Evolutionary conservation across 2,797 vertebrate species (phyloP).

Genomic region (Myripristis murdjan): DNA sequence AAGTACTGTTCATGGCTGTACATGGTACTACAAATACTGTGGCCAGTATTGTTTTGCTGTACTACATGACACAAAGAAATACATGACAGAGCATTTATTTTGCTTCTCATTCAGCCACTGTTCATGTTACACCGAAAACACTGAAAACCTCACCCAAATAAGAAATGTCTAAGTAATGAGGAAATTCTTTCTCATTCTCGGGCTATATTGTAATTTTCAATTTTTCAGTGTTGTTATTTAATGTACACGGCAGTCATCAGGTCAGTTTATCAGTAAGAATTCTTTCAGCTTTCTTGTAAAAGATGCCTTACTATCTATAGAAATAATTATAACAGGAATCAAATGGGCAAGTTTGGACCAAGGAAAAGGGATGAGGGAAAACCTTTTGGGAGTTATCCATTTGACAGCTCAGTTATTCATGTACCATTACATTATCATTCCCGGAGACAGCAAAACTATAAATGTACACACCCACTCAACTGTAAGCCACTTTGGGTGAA

Average conservation of each 20-base stretch:
- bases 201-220: too few relatives aligned
- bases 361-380: conserved; percentile 25
- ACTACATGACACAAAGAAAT: not conserved
- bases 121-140: too few relatives aligned
- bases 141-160: not conserved
- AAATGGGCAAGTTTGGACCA: conserved; percentile 2
- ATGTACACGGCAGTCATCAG: too few relatives aligned
- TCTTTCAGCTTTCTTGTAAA: too few relatives aligned
- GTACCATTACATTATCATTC: conserved; percentile 10
- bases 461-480: not conserved
- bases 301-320: too few relatives aligned
- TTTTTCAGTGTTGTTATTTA: too few relatives aligned
- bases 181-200: too few relatives aligned
- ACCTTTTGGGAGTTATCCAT: conserved; percentile 36
- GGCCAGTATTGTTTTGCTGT: not conserved
- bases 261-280: too few relatives aligned
- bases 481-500: not conserved
- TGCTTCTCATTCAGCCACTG: not conserved
- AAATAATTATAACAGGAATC: conserved; percentile 15
- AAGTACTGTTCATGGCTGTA: not conserved
- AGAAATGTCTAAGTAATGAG: too few relatives aligned
- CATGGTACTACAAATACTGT: not conserved
- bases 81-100: not conserved
- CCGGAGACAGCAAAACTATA: conserved; percentile 15
- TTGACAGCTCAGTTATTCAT: conserved; percentile 32